A percentile compares a stretch with the other conserved stretches of the same genome.
Evolutionary conservation across 2,888 invertebrate genomes (phyloP).

Genomic region (Auanema sp.): DNA sequence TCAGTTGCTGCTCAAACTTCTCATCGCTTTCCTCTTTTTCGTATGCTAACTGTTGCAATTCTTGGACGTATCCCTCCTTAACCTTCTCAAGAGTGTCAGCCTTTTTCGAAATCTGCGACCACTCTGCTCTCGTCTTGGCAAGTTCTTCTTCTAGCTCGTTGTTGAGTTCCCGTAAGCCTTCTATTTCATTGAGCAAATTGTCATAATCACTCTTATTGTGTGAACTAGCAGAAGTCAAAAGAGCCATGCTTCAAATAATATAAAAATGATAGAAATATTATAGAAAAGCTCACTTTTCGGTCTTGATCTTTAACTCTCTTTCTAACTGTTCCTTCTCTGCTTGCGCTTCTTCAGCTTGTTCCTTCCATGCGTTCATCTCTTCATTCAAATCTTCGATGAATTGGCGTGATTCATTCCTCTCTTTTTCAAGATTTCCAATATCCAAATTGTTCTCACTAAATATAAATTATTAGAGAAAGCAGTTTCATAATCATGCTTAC

Average conservation of each 20-base stretch:
- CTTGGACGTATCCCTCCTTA: conserved; percentile 17
- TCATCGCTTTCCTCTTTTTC: conserved; percentile 13
- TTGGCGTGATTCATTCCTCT: conserved; percentile 27
- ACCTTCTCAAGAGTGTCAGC: conserved; percentile 14
- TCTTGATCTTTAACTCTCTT: too few relatives aligned
- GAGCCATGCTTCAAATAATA: too few relatives aligned
- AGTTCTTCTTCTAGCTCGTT: conserved; percentile 15
- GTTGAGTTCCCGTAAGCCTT: too few relatives aligned
- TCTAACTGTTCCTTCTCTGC: conserved; percentile 19
- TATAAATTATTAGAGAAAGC: too few relatives aligned
- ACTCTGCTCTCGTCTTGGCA: conserved; percentile 1
- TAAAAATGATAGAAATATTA: too few relatives aligned
- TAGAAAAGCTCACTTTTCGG: too few relatives aligned
- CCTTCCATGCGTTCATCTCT: conserved; percentile 26
- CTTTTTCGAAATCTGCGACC: conserved; percentile 7
- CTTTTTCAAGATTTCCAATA: conserved; percentile 20
- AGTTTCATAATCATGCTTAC: conserved; percentile 8
- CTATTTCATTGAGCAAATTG: too few relatives aligned
- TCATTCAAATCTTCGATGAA: conserved; percentile 32
- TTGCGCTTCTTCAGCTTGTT: conserved; percentile 22
- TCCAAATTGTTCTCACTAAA: conserved; percentile 24
- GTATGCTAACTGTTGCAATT: background rate
- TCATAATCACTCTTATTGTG: too few relatives aligned
- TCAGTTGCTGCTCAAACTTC: conserved; percentile 11
- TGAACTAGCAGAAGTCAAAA: too few relatives aligned